A percentile compares a stretch with the other conserved stretches of the same genome.
These are phyloP conservation scores for Octodon degus DNA, from an alignment of 2,113 vertebrate genomes.

Conservation along the genomic window DNA sequence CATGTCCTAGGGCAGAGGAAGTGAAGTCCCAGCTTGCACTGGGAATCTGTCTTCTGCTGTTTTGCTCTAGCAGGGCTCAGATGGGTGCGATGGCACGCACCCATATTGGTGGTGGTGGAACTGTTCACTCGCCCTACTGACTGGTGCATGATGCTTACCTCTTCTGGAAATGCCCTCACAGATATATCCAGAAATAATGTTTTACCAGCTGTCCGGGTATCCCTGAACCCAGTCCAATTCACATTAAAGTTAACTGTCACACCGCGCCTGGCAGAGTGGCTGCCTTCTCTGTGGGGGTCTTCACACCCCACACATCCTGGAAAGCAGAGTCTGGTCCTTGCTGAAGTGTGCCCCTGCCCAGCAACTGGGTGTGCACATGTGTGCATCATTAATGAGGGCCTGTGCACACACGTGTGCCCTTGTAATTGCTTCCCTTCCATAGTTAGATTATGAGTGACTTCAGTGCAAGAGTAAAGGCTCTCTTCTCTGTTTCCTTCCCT, in stretches of 20 bases:
- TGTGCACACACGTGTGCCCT: rapidly evolving
- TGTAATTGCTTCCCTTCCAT: background rate
- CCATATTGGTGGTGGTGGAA: background rate
- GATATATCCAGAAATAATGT: background rate
- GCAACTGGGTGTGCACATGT: background rate
- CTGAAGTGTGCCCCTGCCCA: background rate
- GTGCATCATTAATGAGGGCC: background rate
- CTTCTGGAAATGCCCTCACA: background rate
- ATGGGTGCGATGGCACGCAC: too few relatives aligned
- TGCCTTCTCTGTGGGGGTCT: background rate
- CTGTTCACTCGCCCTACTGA: background rate
- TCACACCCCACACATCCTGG: rapidly evolving
- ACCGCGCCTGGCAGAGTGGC: too few relatives aligned
- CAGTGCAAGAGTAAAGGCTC: background rate
- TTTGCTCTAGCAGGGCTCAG: background rate
- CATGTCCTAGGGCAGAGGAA: background rate
- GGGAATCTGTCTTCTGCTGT: too few relatives aligned
- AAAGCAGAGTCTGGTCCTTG: background rate
- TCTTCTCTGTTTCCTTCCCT: background rate
- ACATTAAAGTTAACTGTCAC: background rate
- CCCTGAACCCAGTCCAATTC: background rate
- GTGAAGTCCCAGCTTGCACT: background rate
- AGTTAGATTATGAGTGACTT: background rate
- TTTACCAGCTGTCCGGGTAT: background rate
- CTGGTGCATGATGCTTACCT: background rate